phyloP scores from a whole-genome alignment of 2,113 vertebrate species.

The Aldabrachelys gigantea region DNA sequence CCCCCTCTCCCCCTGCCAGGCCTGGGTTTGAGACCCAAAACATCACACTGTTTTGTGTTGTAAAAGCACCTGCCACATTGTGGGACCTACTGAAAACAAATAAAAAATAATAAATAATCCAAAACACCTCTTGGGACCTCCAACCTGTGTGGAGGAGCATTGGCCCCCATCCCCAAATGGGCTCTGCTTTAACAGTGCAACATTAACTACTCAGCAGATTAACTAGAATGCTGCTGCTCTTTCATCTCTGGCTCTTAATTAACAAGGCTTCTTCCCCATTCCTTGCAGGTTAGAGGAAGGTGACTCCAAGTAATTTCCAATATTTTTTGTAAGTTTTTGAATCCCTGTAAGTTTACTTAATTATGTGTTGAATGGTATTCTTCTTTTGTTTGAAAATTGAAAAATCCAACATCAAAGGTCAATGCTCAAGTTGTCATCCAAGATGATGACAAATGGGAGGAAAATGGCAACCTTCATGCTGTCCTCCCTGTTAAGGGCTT shows the following conservation, averaged over 20 bases:
- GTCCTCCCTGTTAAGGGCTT: not conserved
- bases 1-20: too few relatives aligned
- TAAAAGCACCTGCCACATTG: not conserved
- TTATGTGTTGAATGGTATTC: not conserved
- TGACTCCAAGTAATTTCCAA: not conserved
- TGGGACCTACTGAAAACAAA: not conserved
- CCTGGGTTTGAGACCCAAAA: not conserved
- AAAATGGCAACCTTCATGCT: not conserved
- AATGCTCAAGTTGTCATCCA: not conserved
- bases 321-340: not conserved
- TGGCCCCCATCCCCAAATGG: rapidly evolving
- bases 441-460: not conserved
- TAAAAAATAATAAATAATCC: not conserved
- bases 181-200: not conserved
- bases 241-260: not conserved
- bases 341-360: not conserved
- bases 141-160: not conserved
- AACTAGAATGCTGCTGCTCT: not conserved
- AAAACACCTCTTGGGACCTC: not conserved
- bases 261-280: not conserved
- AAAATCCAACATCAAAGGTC: not conserved
- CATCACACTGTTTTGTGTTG: not conserved
- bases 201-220: not conserved
- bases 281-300: not conserved
- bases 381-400: not conserved